Evolutionary conservation across 2,113 vertebrate species (phyloP), one percentile per base, ranked within the genome.

Genomic region (Bos taurus): DNA sequence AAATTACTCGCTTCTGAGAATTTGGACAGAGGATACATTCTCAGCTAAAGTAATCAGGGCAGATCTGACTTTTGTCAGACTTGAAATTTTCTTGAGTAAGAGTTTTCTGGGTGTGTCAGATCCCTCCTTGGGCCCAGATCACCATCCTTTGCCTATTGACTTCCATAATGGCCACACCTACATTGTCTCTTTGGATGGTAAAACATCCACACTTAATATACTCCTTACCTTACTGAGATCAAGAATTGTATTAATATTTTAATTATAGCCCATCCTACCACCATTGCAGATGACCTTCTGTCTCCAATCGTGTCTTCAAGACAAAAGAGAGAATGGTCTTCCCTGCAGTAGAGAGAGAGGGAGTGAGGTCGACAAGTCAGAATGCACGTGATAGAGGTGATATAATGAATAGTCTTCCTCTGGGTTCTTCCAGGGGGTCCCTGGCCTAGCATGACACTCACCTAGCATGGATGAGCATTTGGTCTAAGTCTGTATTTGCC

Each of bases 1-100:
- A 96, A 87, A 84, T 88, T 60, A 92, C 84, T 94, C 57, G 78
- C 54, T 89, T 94, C 60, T 67, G 84, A 82, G 78, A 95, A 82
- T 86, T 87, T 92, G 60, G 78, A 59, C 48, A 54, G 43, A 26
- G 14, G 46, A 28, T 25, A 81, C 13, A 8, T 54, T 88, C 64
- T 80, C 15, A 87, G 54, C 36, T 26, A 71, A 11, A 60, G 23
- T 19, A 25, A 71, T 77, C 30, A 50, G n/a, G 17, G 67, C 43
- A 36, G 26, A 43, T 67, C 50, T 85, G 40, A 21, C 48, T 88
- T 84, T 84, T 59, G 8, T 52, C 77, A 91, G 26, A 77, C 59
- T 54, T 81, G n/a, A 77, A 48, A 21, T 52, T 82, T 40, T 40
- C n/a, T 77, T 77, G 71, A 77, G 52, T 23, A 21, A 43, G 36